A percentile compares a stretch with the other conserved stretches of the same genome.
Evolutionary conservation across 1,140 invertebrate species (phyloP).

Genomic region (Drosophila sproati): DNA sequence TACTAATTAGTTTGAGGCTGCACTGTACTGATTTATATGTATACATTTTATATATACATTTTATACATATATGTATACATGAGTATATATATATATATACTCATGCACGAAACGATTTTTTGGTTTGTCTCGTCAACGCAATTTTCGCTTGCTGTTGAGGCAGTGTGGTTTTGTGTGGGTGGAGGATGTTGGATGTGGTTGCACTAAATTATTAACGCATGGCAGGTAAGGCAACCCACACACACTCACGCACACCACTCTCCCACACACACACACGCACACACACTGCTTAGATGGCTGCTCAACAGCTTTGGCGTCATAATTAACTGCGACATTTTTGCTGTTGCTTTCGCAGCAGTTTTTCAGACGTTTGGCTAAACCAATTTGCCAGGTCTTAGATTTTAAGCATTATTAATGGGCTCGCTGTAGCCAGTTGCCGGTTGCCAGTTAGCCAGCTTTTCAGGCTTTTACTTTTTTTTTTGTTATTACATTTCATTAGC

Average conservation of each 20-base stretch:
- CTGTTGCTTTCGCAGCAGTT: conserved; percentile 42
- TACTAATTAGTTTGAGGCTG: conserved; percentile 8
- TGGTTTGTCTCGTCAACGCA: not conserved
- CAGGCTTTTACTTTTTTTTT: conserved; percentile 33
- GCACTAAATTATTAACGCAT: conserved; percentile 61
- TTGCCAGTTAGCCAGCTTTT: conserved; percentile 21
- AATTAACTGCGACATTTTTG: conserved; percentile 79
- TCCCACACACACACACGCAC: not conserved
- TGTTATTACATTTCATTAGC: conserved; percentile 46
- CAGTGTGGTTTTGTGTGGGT: conserved; percentile 4
- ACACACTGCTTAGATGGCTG: conserved; percentile 13
- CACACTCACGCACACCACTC: not conserved
- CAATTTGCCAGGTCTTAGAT: conserved; percentile 80
- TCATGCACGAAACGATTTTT: too few species aligned
- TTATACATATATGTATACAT: too few species aligned
- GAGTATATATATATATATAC: too few species aligned
- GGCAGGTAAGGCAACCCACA: conserved; percentile 42
- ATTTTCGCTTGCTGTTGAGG: conserved; percentile 2
- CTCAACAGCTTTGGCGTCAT: conserved; percentile 56
- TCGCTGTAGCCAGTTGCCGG: conserved; percentile 20
- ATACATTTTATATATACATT: too few species aligned
- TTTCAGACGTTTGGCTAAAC: conserved; percentile 54
- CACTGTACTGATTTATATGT: not conserved
- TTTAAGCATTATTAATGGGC: conserved; percentile 78
- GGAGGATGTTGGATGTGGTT: conserved; percentile 8